A percentile compares a stretch with the other conserved stretches of the same genome.
Evolutionary conservation across 2,888 invertebrate species (phyloP).

Genomic region (Drosophila flavopinicola): DNA sequence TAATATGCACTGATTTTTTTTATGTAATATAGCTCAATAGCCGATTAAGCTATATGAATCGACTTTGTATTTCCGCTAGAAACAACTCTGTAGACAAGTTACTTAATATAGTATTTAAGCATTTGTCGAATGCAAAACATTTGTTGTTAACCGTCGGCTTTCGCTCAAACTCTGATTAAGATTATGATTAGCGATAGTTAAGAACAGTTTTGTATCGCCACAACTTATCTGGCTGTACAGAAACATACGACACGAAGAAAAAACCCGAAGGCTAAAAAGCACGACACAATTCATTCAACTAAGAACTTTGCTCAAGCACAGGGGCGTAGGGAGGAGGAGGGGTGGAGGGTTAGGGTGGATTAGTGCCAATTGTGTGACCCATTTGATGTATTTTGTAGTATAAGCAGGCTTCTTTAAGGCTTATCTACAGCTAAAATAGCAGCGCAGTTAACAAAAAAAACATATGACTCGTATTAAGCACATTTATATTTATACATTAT

Average conservation of each 20-base stretch:
- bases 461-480: not conserved
- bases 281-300: constrained; percentile 1
- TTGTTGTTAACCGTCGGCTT: constrained; percentile 1
- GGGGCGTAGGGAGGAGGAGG: not conserved
- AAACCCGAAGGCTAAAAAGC: not conserved
- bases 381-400: constrained; percentile 1
- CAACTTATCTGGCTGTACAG: constrained; percentile 3
- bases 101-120: no score
- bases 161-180: constrained; percentile 2
- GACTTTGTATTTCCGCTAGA: not conserved
- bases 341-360: not conserved
- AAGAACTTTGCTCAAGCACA: not conserved
- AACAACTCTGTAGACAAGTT: not conserved
- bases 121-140: no score
- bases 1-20: no score
- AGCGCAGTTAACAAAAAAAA: not conserved
- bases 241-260: no score
- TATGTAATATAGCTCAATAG: not conserved
- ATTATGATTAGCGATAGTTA: constrained; percentile 20
- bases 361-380: not conserved
- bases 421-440: constrained; percentile 4
- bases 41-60: no score
- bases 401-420: not conserved
- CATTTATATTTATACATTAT: not conserved
- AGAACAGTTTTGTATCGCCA: constrained; percentile 2